Evolutionary conservation across 2,797 vertebrate genomes (phyloP).

Genomic region (Nyctalus aviator): DNA sequence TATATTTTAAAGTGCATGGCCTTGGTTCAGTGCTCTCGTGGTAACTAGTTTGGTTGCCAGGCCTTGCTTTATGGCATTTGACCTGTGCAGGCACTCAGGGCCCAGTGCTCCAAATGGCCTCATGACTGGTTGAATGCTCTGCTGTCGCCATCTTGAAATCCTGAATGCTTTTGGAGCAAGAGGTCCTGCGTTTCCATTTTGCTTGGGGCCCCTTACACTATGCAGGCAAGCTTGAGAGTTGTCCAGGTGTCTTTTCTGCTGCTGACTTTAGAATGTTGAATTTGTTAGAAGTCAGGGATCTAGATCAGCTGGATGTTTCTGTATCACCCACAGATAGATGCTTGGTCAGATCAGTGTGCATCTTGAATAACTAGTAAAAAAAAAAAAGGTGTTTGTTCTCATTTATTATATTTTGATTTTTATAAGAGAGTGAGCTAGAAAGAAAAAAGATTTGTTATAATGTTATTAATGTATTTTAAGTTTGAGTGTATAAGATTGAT

Average conservation of each 20-base stretch:
- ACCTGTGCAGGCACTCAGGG: background rate
- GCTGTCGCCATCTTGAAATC: background rate
- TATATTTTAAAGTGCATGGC: background rate
- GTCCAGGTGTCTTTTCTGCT: conserved; percentile 1
- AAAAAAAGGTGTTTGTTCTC: conserved; percentile 2
- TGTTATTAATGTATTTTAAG: background rate
- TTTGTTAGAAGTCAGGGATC: conserved; percentile 40
- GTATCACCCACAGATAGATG: background rate
- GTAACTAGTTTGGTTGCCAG: background rate
- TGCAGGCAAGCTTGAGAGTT: background rate
- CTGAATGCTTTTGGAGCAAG: background rate
- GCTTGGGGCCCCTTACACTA: background rate
- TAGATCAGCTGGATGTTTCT: conserved; percentile 51
- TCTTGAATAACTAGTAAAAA: conserved; percentile 17
- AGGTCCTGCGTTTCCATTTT: conserved; percentile 12
- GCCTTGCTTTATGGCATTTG: background rate
- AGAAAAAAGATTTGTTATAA: background rate
- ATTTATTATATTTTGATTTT: conserved; percentile 52
- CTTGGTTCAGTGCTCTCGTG: background rate
- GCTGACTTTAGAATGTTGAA: conserved; percentile 57
- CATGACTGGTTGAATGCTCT: background rate
- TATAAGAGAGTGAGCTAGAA: background rate
- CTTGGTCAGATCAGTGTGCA: conserved; percentile 48
- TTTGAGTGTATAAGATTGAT: conserved; percentile 18
- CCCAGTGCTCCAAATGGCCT: background rate